A percentile compares a stretch with the other conserved stretches of the same genome.
Evolutionary conservation across 53 echinoderm and acorn worm genomes (phyloP).

Genomic region (Stichopus horrens): DNA sequence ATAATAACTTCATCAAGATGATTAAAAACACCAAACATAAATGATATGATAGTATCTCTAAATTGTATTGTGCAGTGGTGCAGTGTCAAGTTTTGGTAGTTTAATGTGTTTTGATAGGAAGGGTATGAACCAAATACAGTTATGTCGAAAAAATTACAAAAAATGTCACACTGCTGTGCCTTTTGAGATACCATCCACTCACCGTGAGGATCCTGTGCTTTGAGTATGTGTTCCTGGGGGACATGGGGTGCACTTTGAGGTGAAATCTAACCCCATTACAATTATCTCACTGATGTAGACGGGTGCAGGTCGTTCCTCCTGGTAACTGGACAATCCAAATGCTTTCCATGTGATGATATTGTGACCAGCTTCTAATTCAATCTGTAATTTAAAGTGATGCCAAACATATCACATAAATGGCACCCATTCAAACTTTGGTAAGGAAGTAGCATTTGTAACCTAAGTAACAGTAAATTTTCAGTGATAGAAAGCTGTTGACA

Average conservation of each 20-base stretch:
- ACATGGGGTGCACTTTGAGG: conserved; percentile 88
- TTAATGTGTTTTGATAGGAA: no score
- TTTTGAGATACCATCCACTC: conserved; percentile 46
- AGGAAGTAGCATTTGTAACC: no score
- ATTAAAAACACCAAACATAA: no score
- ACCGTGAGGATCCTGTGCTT: conserved; percentile 58
- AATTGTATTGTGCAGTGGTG: no score
- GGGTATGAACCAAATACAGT: no score
- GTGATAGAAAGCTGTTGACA: no score
- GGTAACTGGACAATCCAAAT: conserved; percentile 59
- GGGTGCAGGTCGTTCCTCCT: conserved; percentile 53
- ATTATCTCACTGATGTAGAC: conserved; percentile 73
- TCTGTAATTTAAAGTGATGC: conserved; percentile 23
- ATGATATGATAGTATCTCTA: no score
- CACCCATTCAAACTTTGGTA: no score
- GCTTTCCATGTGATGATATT: conserved; percentile 95
- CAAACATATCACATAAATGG: neutral
- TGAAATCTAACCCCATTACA: conserved; percentile 90
- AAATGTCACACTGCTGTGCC: neutral
- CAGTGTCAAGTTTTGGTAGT: no score
- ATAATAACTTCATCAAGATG: no score
- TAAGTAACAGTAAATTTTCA: no score
- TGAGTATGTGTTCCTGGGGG: conserved; percentile 70
- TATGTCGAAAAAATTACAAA: no score
- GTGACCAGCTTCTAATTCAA: conserved; percentile 64